These are phyloP conservation scores for Mantis religiosa DNA, from an alignment of 2,888 invertebrate genomes.

Conservation along the genomic window DNA sequence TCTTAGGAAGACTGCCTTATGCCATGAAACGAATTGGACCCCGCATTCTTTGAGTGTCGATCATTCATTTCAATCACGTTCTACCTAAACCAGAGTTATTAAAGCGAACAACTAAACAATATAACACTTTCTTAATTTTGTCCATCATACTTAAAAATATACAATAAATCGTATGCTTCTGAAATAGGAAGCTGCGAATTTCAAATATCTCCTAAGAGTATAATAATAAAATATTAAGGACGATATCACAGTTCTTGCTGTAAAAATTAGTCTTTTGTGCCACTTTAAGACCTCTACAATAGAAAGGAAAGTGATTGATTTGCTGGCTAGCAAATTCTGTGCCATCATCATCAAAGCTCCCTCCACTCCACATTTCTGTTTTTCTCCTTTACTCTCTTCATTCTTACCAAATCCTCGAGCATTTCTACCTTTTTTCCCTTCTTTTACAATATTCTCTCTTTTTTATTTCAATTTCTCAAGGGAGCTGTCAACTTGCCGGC, in stretches of 20 bases:
- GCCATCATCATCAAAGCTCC: background rate
- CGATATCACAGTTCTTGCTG: background rate
- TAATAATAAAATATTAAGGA: too few species aligned
- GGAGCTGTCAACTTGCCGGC: constrained; percentile 20
- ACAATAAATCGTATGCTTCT: too few species aligned
- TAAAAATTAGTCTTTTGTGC: background rate
- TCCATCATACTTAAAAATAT: too few species aligned
- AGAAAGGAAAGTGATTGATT: constrained; percentile 21
- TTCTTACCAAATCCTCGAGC: background rate
- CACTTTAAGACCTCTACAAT: background rate
- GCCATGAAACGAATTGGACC: too few species aligned
- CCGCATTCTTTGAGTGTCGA: too few species aligned
- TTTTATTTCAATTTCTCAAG: constrained; percentile 23
- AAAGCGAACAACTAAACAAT: too few species aligned
- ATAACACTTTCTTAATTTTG: too few species aligned
- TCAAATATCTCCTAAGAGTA: too few species aligned
- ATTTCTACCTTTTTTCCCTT: background rate
- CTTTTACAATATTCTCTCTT: constrained; percentile 3
- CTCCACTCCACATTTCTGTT: background rate
- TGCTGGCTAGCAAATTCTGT: constrained; percentile 18
- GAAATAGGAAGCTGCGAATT: too few species aligned
- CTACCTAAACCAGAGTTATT: too few species aligned
- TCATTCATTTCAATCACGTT: too few species aligned
- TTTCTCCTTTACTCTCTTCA: background rate
- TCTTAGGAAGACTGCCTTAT: too few species aligned